Conservation (phyloP, 2,797 vertebrate genomes). For the Brotula barbata region DNA sequence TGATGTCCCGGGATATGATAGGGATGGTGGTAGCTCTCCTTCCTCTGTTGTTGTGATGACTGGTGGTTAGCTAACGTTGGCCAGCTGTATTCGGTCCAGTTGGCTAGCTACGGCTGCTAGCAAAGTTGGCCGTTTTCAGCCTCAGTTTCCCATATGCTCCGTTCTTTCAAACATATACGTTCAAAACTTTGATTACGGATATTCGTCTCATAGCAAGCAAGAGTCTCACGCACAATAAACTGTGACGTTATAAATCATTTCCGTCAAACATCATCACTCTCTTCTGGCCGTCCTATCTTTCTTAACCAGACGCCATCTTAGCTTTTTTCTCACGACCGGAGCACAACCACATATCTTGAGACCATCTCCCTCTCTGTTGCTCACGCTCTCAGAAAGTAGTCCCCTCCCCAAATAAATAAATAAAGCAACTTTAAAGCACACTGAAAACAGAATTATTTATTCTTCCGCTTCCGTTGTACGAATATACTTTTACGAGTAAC, state of each 20-base stretch:
- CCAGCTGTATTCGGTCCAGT: conserved; percentile 72
- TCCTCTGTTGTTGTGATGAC: conserved; percentile 73
- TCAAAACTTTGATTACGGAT: conserved; percentile 16
- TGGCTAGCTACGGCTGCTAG: conserved; percentile 65
- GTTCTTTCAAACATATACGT: conserved; percentile 24
- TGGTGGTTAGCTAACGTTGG: conserved; percentile 66
- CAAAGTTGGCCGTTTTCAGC: conserved; percentile 67
- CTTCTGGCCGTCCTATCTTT: conserved; percentile 78
- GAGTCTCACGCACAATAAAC: conserved; percentile 46
- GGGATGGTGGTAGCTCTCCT: conserved; percentile 58
- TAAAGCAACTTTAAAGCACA: too few species aligned
- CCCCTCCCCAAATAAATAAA: conserved; percentile 3
- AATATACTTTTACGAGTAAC: too few species aligned
- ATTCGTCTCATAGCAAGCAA: conserved; percentile 38
- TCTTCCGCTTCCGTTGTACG: too few species aligned
- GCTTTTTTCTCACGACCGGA: conserved; percentile 82
- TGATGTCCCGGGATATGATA: conserved; percentile 71
- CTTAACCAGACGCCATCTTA: conserved; percentile 85
- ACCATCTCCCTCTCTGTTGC: conserved; percentile 56
- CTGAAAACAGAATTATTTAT: too few species aligned
- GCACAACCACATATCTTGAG: conserved; percentile 72
- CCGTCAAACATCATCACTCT: conserved; percentile 67
- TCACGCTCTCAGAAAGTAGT: conserved; percentile 63
- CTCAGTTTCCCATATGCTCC: conserved; percentile 58
- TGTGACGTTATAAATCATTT: conserved; percentile 67